Evolutionary conservation across 1,140 invertebrate genomes (phyloP), one percentile per base, ranked within the genome.

Genomic region (Drosophila burlai): DNA sequence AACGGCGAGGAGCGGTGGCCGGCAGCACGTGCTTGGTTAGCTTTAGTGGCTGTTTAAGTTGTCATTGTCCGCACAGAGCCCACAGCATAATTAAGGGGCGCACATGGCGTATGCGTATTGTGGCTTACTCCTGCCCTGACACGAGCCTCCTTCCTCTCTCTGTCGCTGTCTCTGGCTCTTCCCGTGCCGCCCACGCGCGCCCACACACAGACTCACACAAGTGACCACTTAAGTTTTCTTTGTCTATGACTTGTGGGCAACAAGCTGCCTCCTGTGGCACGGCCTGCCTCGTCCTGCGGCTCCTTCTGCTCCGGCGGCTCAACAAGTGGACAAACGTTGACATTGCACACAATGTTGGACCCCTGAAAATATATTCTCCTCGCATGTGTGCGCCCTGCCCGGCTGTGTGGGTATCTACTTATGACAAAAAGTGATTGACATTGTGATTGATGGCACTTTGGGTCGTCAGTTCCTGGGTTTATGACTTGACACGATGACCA

Each of bases 171-270:
- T 38, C 15, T n/a, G 26, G 1, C 46, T 24, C 18, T 9, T 24
- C 21, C 36, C 13, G 18, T 34, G 26, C 45, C 21, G 6, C 46
- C 29, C 38, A 24, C 15, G 42, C 29, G 42, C 26, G 43, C 34
- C 29, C n/a, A 36, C 50, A n/a, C 24, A 58, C 40, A 49, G 15
- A 36, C 43, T n/a, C 52, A 62, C 31, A 71, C 45, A 73, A 82
- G 80, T 78, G 80, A 87, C 81, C 85, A 89, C 83, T 89, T 89
- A 89, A 87, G 81, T 83, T 87, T 87, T 81, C 83, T 84, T 87
- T 87, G 84, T 89, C 72, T 83, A 64, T 74, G 81, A 80, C 80
- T 78, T 85, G 81, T 85, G 77, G 62, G 77, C 61, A 40, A 40
- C 66, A 71, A 58, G 50, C 50, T 38, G 66, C 43, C 26, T 38